A percentile compares a stretch with the other conserved stretches of the same genome.
phyloP scores from a whole-genome alignment of 1,140 invertebrate species.

The Leptoteleia sp. region DNA sequence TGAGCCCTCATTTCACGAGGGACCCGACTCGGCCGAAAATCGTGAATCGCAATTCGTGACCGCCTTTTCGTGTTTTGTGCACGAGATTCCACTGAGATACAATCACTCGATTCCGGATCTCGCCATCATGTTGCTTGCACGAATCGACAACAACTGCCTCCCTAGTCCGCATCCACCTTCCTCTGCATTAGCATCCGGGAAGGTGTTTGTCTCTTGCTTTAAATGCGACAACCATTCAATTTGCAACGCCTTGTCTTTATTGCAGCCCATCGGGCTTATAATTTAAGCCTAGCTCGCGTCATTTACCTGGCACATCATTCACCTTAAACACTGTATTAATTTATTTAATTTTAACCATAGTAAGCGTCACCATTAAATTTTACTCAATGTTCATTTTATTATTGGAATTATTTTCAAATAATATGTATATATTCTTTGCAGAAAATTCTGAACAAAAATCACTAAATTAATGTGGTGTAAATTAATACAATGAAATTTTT shows the following conservation, averaged over 20 bases:
- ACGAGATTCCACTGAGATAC: constrained; percentile 65
- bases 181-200: constrained; percentile 29
- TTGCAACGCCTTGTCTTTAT: constrained; percentile 8
- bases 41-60: constrained; percentile 67
- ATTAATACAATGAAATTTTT: too few species aligned
- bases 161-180: constrained; percentile 27
- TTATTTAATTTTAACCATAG: too few species aligned
- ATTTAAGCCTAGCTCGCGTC: too few species aligned
- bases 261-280: not conserved
- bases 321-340: too few species aligned
- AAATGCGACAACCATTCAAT: constrained; percentile 32
- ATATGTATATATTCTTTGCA: too few species aligned
- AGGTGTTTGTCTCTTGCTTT: constrained; percentile 39
- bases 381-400: too few species aligned
- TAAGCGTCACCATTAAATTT: too few species aligned
- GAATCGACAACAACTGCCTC: constrained; percentile 60
- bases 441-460: too few species aligned
- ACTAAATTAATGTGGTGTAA: too few species aligned
- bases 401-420: too few species aligned
- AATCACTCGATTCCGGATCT: constrained; percentile 70
- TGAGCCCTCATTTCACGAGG: constrained; percentile 52
- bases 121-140: constrained; percentile 61
- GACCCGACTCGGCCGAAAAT: constrained; percentile 59
- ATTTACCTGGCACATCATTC: too few species aligned
- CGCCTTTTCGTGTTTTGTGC: constrained; percentile 67